Evolutionary conservation across 2,888 invertebrate genomes (phyloP), one percentile per base, ranked within the genome.

Genomic region (Colletes collaris): DNA sequence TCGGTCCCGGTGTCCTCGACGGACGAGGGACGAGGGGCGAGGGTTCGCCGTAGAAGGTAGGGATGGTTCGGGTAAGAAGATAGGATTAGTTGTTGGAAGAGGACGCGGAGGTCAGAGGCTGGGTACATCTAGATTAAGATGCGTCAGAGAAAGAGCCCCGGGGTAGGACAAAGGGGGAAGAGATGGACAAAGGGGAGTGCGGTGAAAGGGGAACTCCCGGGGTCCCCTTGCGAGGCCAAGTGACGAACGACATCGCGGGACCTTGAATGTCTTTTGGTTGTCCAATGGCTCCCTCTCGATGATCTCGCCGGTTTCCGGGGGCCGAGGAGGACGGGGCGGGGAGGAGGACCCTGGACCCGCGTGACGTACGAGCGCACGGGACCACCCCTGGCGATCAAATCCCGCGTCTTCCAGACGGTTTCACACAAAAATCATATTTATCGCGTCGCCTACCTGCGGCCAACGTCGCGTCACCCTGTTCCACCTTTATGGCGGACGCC

Each of bases 361-460:
- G 82, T 92, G 91, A 92, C 87, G 89, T 90, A 92, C 90, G 92
- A 86, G 88, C 83, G 82, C 91, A 86, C 44, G 86, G 86, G 92
- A 92, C 92, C 92, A 92, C 92, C 92, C 91, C 85, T 90, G 89
- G 89, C 85, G 92, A 90, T 89, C 88, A 87, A 89, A 88, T 87
- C 76, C 85, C 85, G 83, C 83, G 82, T 87, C 86, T 89, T 90
- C 88, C 89, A 90, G 87, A 87, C 89, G 89, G 89, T 89, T 91
- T 91, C 90, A 91, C 89, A 91, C 89, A 90, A 91, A 90, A 91
- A 89, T 89, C 85, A 89, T 90, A 91, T 91, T 91, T 91, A 91
- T 90, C 86, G 83, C 79, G 81, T 83, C 81, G 83, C 86, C 88
- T 91, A 89, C 89, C 91, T 90, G 89, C 87, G 84, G 78, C 83